These are phyloP conservation scores for Gobio occitaniae DNA, from an alignment of 2,797 vertebrate genomes.

Conservation along the genomic window DNA sequence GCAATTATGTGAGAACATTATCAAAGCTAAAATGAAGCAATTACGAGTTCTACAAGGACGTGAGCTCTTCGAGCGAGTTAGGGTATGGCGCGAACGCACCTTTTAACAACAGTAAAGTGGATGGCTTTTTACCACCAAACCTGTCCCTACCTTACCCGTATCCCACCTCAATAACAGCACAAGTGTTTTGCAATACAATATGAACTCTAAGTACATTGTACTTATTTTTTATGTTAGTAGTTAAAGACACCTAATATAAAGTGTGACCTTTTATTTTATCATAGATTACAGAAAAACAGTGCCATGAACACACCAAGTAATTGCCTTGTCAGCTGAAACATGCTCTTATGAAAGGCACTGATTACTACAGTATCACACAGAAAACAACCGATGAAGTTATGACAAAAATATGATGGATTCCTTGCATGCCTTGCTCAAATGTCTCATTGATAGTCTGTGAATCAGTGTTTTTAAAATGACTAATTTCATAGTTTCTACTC, in stretches of 20 bases:
- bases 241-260: too few relatives aligned
- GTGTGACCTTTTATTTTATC: not conserved
- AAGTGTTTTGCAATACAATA: too few relatives aligned
- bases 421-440: not conserved
- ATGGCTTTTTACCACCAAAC: not conserved
- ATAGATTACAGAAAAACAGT: conserved; percentile 1
- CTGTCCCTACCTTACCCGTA: too few relatives aligned
- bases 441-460: not conserved
- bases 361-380: not conserved
- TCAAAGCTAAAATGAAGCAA: not conserved
- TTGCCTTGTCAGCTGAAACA: conserved; percentile 20
- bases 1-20: not conserved
- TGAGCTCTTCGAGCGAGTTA: too few relatives aligned
- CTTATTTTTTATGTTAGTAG: too few relatives aligned
- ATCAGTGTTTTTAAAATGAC: not conserved
- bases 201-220: too few relatives aligned
- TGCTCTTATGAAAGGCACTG: not conserved
- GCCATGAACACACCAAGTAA: conserved; percentile 8
- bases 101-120: not conserved
- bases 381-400: not conserved
- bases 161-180: too few relatives aligned
- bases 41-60: too few relatives aligned
- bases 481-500: not conserved
- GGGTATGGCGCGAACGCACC: too few relatives aligned
- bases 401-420: not conserved